Evolutionary conservation across 2,113 vertebrate genomes (phyloP).

Genomic region (Bubo scandiacus): DNA sequence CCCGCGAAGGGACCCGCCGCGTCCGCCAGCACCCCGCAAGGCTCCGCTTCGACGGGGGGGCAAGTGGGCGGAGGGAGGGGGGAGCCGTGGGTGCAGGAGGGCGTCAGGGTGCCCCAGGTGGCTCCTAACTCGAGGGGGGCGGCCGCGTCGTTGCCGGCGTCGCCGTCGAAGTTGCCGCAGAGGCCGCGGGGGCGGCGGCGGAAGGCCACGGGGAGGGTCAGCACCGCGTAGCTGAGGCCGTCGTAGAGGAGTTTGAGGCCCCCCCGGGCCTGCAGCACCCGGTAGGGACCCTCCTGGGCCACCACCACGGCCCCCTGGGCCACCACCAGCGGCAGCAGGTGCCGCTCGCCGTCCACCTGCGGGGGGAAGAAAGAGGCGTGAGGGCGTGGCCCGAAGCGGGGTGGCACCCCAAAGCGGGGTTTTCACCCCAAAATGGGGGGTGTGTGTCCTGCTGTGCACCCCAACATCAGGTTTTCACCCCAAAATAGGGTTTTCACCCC

Average conservation of each 20-base stretch:
- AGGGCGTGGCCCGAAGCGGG: no score
- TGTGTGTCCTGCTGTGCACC: no score
- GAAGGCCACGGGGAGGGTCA: conserved; percentile 50
- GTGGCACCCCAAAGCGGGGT: no score
- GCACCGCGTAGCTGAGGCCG: conserved; percentile 20
- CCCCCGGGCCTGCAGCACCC: background rate
- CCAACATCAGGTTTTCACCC: no score
- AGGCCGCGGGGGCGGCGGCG: conserved; percentile 47
- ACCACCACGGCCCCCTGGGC: background rate
- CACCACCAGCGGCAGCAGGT: conserved; percentile 46
- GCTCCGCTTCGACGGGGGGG: no score
- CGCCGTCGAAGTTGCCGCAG: conserved; percentile 65
- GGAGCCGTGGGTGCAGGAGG: background rate
- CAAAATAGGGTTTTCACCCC: no score
- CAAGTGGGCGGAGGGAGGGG: no score
- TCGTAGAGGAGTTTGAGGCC: conserved; percentile 66
- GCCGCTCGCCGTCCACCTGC: conserved; percentile 57
- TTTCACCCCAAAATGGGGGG: no score
- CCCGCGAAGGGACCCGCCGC: conserved; percentile 11
- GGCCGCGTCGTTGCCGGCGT: background rate
- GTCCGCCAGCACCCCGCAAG: conserved; percentile 8
- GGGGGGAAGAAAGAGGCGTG: background rate
- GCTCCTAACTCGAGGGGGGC: accelerated
- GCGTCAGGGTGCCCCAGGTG: accelerated
- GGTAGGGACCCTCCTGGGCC: conserved; percentile 42